Percentiles rank a stretch among this genome's conserved stretches.
These are phyloP conservation scores for Pantherophis guttatus DNA, from an alignment of 2,113 vertebrate genomes.

Conservation along the genomic window DNA sequence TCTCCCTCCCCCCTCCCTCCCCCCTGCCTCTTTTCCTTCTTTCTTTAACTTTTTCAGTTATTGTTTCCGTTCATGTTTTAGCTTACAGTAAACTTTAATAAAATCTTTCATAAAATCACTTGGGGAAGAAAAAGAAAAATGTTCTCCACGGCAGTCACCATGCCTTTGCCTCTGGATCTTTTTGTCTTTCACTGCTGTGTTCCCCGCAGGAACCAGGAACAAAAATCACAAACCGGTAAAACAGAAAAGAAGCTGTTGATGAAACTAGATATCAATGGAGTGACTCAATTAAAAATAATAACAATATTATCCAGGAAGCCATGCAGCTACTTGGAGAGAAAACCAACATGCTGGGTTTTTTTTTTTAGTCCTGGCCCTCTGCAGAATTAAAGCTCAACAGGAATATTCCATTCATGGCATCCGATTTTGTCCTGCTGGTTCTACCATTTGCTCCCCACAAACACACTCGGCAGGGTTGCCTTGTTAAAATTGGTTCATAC, in stretches of 20 bases:
- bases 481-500: background rate
- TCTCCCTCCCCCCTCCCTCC: background rate
- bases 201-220: background rate
- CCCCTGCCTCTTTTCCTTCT: background rate
- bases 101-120: background rate
- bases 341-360: background rate
- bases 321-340: background rate
- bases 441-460: background rate
- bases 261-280: background rate
- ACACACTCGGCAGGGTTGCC: background rate
- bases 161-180: background rate
- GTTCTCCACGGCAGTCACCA: background rate
- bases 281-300: background rate
- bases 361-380: background rate
- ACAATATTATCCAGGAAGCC: background rate
- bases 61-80: background rate
- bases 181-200: background rate
- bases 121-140: background rate
- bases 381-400: background rate
- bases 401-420: background rate
- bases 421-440: background rate
- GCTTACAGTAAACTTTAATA: background rate
- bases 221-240: background rate
- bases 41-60: background rate
- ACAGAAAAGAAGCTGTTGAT: background rate